Evolutionary conservation across 2,797 vertebrate genomes (phyloP).

Genomic region (Sebastes vulpes): DNA sequence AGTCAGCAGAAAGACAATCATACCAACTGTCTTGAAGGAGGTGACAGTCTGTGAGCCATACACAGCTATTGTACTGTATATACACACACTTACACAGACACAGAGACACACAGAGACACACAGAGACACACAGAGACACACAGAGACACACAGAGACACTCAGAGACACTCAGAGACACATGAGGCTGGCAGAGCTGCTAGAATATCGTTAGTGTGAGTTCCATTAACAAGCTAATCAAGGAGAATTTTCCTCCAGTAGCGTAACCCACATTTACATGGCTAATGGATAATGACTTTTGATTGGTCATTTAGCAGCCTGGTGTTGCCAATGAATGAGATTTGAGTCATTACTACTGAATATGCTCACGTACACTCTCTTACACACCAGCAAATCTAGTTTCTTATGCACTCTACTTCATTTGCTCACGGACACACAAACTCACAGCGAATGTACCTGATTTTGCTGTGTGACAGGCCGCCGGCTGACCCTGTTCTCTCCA

Average conservation of each 20-base stretch:
- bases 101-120: constrained; percentile 19
- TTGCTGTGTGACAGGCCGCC: constrained; percentile 80
- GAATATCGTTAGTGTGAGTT: constrained; percentile 63
- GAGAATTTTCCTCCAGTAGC: constrained; percentile 78
- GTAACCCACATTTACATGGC: constrained; percentile 83
- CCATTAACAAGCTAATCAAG: constrained; percentile 81
- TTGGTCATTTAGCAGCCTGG: constrained; percentile 84
- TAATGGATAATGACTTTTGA: constrained; percentile 86
- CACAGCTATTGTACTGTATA: constrained; percentile 3
- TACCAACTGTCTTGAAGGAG: neutral
- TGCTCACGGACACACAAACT: constrained; percentile 65
- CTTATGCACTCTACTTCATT: constrained; percentile 67
- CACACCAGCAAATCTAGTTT: constrained; percentile 71
- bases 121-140: neutral
- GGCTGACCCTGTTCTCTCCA: constrained; percentile 96
- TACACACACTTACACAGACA: constrained; percentile 8
- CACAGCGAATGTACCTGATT: constrained; percentile 69
- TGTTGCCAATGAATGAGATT: constrained; percentile 81
- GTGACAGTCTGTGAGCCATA: neutral
- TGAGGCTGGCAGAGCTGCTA: constrained; percentile 44
- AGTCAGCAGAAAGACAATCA: neutral
- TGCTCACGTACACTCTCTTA: constrained; percentile 59
- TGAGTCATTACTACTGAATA: constrained; percentile 80
- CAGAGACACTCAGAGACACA: neutral
- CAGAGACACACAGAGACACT: neutral